Conservation (phyloP, 30 jellyfish, hydroid and myxozoan genomes). For the Rhopilema esculentum region DNA sequence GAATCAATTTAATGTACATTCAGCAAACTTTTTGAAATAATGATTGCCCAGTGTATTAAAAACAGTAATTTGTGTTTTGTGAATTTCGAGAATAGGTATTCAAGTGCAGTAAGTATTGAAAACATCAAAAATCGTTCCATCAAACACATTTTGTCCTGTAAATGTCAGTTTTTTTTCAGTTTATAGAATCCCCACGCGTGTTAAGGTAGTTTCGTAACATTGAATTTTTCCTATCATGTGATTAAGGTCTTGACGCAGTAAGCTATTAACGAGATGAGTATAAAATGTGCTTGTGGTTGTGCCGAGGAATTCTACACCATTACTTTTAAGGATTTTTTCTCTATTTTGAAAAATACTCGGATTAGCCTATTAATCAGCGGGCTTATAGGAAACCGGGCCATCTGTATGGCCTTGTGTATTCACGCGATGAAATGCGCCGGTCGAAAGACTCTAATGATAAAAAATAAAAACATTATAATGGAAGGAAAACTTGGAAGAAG, state of each 20-base stretch:
- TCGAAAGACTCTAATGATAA: neutral
- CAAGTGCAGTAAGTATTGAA: too few species aligned
- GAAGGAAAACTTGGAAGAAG: neutral
- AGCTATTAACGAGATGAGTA: constrained; percentile 20
- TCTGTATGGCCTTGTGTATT: constrained; percentile 18
- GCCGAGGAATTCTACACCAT: constrained; percentile 22
- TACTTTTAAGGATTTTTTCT: constrained; percentile 4
- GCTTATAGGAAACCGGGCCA: neutral
- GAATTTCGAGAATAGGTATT: too few species aligned
- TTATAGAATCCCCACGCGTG: neutral
- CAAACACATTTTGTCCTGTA: neutral
- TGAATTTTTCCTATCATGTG: neutral
- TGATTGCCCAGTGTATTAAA: too few species aligned
- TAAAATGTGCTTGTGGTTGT: constrained; percentile 37
- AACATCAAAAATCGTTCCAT: neutral
- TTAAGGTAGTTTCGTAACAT: neutral
- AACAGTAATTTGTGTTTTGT: too few species aligned
- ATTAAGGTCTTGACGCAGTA: neutral
- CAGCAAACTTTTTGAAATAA: too few species aligned
- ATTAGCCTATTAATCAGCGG: constrained; percentile 15
- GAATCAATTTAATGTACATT: too few species aligned
- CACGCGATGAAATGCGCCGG: constrained; percentile 19
- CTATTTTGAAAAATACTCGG: constrained; percentile 20
- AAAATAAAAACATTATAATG: neutral
- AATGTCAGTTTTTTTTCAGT: neutral